These are phyloP conservation scores for Bambusicola thoracicus DNA, from an alignment of 2,113 vertebrate genomes.

Conservation along the genomic window DNA sequence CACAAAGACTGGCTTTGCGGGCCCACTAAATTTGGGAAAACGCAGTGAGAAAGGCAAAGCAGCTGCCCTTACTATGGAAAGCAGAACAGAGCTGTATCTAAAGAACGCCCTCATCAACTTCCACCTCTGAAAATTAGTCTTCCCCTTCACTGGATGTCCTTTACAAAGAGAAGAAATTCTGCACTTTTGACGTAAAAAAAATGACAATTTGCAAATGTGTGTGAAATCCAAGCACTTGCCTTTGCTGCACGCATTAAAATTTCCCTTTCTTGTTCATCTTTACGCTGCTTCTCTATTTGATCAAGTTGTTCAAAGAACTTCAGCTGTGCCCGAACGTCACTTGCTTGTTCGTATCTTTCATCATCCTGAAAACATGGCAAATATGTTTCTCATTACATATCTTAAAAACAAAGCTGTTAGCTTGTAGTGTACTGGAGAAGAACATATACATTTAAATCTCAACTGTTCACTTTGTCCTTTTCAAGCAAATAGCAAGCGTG, in stretches of 20 bases:
- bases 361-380: slow-evolving; percentile 82
- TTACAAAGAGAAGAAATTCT: slow-evolving; percentile 9
- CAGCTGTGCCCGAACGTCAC: slow-evolving; percentile 92
- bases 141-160: not conserved
- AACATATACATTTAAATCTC: slow-evolving; percentile 19
- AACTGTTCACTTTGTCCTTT: slow-evolving; percentile 40
- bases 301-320: slow-evolving; percentile 97
- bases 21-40: not conserved
- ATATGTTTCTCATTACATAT: slow-evolving; percentile 11
- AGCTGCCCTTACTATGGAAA: not conserved
- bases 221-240: slow-evolving; percentile 77
- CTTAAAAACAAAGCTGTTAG: slow-evolving; percentile 22
- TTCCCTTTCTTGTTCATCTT: slow-evolving; percentile 93
- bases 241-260: slow-evolving; percentile 95
- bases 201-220: not conserved
- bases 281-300: slow-evolving; percentile 93
- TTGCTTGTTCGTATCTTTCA: slow-evolving; percentile 88
- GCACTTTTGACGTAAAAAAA: slow-evolving; percentile 21
- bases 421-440: not conserved
- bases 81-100: not conserved
- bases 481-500: slow-evolving; percentile 32
- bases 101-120: not conserved
- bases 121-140: not conserved
- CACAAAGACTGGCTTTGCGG: not conserved
- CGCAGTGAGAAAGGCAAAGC: not conserved